phyloP scores from a whole-genome alignment of 2,797 vertebrate genomes.

The Gephyroberyx darwinii region DNA sequence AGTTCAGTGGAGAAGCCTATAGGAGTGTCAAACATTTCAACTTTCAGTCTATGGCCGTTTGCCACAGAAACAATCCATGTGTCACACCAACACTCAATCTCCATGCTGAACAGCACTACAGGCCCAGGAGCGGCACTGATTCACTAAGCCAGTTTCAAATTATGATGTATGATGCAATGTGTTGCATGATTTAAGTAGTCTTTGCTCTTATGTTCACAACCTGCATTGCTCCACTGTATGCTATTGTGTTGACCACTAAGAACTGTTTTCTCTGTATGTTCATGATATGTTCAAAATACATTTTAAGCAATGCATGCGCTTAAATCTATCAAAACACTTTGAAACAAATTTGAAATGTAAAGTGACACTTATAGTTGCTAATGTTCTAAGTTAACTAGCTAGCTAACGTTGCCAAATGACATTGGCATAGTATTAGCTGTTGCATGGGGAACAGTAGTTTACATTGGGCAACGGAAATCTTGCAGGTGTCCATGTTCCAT shows the following conservation, averaged over 20 bases:
- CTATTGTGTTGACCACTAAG: neutral
- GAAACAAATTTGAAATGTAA: too few species aligned
- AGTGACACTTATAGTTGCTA: too few species aligned
- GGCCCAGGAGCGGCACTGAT: conserved; percentile 30
- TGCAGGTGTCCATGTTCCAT: too few species aligned
- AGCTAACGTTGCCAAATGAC: too few species aligned
- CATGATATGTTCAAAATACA: too few species aligned
- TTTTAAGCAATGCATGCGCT: too few species aligned
- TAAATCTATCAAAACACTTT: too few species aligned
- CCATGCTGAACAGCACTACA: conserved; percentile 38
- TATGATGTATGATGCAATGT: conserved; percentile 60
- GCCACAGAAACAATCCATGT: conserved; percentile 49
- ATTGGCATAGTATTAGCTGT: too few species aligned
- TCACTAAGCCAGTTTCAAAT: conserved; percentile 31
- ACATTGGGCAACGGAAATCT: too few species aligned
- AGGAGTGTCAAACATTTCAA: conserved; percentile 16
- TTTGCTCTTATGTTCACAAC: conserved; percentile 43
- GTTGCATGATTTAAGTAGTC: conserved; percentile 40
- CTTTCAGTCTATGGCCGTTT: conserved; percentile 40
- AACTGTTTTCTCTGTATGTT: neutral
- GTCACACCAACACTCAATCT: conserved; percentile 45
- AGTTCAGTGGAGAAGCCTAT: conserved; percentile 37
- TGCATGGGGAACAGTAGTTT: too few species aligned
- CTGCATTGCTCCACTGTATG: conserved; percentile 9
- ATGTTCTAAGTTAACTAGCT: too few species aligned